Conservation (phyloP, 2,113 vertebrate genomes). For the Turdus rufiventris region DNA sequence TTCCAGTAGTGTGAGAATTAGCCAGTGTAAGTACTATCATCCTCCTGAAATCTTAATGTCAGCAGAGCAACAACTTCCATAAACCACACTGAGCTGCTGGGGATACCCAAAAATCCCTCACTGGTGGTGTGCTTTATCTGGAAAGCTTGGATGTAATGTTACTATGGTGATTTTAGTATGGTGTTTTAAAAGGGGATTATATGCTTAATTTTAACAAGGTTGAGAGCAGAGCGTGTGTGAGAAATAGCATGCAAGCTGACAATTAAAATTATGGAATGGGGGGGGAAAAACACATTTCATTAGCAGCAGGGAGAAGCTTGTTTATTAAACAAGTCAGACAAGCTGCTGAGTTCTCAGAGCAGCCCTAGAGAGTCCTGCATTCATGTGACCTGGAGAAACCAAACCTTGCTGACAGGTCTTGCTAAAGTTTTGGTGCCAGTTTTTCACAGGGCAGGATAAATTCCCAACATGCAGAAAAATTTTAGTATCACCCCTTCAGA, state of each 20-base stretch:
- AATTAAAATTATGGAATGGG: conserved; percentile 58
- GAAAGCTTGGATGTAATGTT: conserved; percentile 70
- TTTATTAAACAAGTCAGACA: conserved; percentile 55
- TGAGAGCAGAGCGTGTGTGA: conserved; percentile 65
- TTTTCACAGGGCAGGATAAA: neutral
- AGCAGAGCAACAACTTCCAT: conserved; percentile 60
- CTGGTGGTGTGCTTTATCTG: conserved; percentile 64
- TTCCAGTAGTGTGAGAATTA: conserved; percentile 33
- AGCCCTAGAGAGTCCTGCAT: neutral
- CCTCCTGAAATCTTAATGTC: conserved; percentile 22
- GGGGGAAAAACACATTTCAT: neutral
- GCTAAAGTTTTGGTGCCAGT: neutral
- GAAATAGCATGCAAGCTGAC: conserved; percentile 61
- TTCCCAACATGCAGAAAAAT: neutral
- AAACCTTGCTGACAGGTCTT: neutral
- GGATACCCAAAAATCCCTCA: conserved; percentile 58
- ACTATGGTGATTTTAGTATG: conserved; percentile 73
- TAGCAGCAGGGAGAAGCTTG: conserved; percentile 3
- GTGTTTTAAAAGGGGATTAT: conserved; percentile 75
- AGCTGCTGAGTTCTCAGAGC: neutral
- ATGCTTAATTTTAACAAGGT: conserved; percentile 79
- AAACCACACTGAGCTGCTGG: conserved; percentile 59
- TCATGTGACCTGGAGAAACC: neutral
- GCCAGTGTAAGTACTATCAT: conserved; percentile 44
- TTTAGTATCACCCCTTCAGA: no score